Evolutionary conservation across 1,140 invertebrate genomes (phyloP).

Genomic region (Bombus waltoni): DNA sequence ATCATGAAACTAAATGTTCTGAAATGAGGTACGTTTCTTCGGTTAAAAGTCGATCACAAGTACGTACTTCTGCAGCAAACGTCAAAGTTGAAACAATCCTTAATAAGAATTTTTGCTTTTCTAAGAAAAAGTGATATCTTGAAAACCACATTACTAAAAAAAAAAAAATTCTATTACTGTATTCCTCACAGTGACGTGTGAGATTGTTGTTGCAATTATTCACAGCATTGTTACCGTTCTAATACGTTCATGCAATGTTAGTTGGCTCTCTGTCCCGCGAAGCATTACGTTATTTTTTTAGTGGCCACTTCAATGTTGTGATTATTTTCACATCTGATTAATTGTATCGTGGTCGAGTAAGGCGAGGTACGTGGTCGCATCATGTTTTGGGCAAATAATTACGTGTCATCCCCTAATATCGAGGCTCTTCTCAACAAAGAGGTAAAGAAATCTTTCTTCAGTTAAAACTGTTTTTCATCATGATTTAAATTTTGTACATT

Average conservation of each 20-base stretch:
- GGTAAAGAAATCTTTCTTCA: conserved; percentile 80
- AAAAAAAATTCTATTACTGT: conserved; percentile 11
- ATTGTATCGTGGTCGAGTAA: conserved; percentile 24
- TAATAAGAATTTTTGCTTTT: conserved; percentile 19
- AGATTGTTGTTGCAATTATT: conserved; percentile 14
- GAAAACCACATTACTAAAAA: neutral
- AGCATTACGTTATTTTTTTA: conserved; percentile 56
- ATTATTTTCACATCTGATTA: conserved; percentile 45
- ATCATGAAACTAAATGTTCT: conserved; percentile 1
- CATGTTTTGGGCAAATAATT: conserved; percentile 93
- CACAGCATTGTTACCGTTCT: neutral
- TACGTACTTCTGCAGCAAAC: conserved; percentile 45
- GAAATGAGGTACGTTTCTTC: conserved; percentile 37
- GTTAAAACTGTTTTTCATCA: neutral
- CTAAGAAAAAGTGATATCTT: conserved; percentile 33
- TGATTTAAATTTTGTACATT: neutral
- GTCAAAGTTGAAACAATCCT: conserved; percentile 54
- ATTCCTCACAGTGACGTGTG: neutral
- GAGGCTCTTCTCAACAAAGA: conserved; percentile 90
- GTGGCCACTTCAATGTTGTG: conserved; percentile 52
- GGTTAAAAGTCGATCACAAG: conserved; percentile 31
- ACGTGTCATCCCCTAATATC: conserved; percentile 88
- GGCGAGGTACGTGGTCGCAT: conserved; percentile 65
- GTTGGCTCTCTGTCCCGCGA: conserved; percentile 34
- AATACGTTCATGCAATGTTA: conserved; percentile 56